Evolutionary conservation across 2,113 vertebrate genomes (phyloP), one percentile per base, ranked within the genome.

Genomic region (Reinhardtius hippoglossoides): DNA sequence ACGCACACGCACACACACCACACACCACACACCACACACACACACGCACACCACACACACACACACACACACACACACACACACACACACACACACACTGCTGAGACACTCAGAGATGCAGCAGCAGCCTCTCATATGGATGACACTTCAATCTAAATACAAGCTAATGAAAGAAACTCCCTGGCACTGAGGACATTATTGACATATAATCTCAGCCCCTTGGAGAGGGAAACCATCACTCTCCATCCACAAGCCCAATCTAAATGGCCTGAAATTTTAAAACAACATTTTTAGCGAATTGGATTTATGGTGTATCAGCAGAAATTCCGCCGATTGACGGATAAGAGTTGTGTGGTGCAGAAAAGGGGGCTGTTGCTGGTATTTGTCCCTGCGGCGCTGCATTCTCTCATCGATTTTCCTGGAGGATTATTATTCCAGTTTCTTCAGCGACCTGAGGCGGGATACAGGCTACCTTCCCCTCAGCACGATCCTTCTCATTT

Each of bases 401-500:
- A 83, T 4, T 31, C 31, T 31, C 59, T 18, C 87, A 93, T 94
- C 21, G 92, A 94, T 94, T 93, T 90, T 85, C 84, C 79, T 71
- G 73, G 56, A 87, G 85, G 87, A 92, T 91, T 92, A 92, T 92
- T 90, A 92, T 93, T 93, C 86, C 56, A 37, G 81, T 77, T 92
- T 84, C 81, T 91, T 89, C 71, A 52, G 80, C 21, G 60, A 84
- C 74, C 82, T 10, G 35, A 71, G 86, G 81, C 76, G 61, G 84
- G 83, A 91, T 81, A 80, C 8, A 10, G 67, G 80, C 86, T 85
- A 85, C 89, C 73, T 92, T 92, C 89, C 91, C 91, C 76, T 90
- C 71, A 91, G 93, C 89, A 88, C 92, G 87, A 92, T 92, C 91
- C 91, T 93, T 92, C 84, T 81, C 84, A 94, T 94, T 93, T 89